Percentiles rank a stretch among this genome's conserved stretches.
Conservation (phyloP, 2,797 vertebrate species). For the Clarias pachynema region DNA sequence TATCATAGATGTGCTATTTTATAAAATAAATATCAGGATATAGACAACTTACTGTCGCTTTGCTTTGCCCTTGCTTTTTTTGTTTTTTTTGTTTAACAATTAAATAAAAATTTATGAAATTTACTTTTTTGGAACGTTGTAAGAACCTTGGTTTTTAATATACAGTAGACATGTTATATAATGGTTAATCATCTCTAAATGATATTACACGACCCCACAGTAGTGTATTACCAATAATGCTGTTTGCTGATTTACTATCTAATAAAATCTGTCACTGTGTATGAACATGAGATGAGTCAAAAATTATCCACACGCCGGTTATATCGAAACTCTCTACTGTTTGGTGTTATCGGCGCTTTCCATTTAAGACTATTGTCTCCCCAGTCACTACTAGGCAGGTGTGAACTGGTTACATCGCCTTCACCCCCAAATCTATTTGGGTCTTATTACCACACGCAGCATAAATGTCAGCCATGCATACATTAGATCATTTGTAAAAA, state of each 20-base stretch:
- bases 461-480: too few relatives aligned
- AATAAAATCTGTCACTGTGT: background rate
- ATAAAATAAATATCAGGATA: background rate
- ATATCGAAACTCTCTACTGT: too few relatives aligned
- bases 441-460: background rate
- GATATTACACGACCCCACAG: background rate
- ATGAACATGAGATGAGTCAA: too few relatives aligned
- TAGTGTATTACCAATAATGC: conserved; percentile 24
- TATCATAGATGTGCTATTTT: too few relatives aligned
- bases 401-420: too few relatives aligned
- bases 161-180: background rate
- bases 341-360: too few relatives aligned
- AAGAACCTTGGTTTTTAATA: background rate
- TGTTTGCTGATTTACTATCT: background rate
- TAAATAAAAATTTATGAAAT: background rate
- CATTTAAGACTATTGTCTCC: too few relatives aligned
- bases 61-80: background rate
- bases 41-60: background rate
- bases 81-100: background rate
- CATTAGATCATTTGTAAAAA: background rate
- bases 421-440: background rate
- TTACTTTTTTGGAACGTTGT: background rate
- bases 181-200: background rate
- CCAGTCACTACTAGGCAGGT: too few relatives aligned
- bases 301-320: too few relatives aligned